Conservation (phyloP, 2,797 vertebrate genomes). For the Brachymystax lenok region DNA sequence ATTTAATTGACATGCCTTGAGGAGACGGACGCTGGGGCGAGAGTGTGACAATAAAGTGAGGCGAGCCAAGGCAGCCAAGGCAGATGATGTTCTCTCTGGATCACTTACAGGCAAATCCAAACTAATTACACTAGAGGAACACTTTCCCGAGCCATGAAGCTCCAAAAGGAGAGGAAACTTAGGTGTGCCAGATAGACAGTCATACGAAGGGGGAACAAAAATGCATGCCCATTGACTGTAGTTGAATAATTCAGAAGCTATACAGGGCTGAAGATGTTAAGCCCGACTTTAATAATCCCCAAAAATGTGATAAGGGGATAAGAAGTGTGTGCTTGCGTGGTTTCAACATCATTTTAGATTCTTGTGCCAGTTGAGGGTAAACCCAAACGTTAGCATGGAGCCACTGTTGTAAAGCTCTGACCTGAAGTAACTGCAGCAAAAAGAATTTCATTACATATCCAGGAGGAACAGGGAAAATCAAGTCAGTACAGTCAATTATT, state of each 20-base stretch:
- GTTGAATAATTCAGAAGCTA: slow-evolving; percentile 55
- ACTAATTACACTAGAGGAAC: slow-evolving; percentile 37
- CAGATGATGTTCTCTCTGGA: slow-evolving; percentile 28
- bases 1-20: slow-evolving; percentile 37
- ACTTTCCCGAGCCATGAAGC: slow-evolving; percentile 23
- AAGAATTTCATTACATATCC: neutral
- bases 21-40: neutral
- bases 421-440: neutral
- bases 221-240: slow-evolving; percentile 28
- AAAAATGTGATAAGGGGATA: neutral
- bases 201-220: slow-evolving; percentile 20
- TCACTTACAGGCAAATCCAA: slow-evolving; percentile 27
- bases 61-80: slow-evolving; percentile 2
- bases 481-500: neutral
- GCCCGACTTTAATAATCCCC: slow-evolving; percentile 41
- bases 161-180: neutral
- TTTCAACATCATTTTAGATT: neutral
- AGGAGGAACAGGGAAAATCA: neutral
- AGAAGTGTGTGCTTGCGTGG: neutral
- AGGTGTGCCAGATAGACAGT: slow-evolving; percentile 20
- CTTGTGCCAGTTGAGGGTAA: neutral
- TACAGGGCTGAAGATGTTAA: slow-evolving; percentile 38
- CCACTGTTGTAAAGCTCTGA: neutral
- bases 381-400: neutral
- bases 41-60: slow-evolving; percentile 19